Evolutionary conservation across 1,140 invertebrate genomes (phyloP).

Genomic region (Philotrypesis tridentata): DNA sequence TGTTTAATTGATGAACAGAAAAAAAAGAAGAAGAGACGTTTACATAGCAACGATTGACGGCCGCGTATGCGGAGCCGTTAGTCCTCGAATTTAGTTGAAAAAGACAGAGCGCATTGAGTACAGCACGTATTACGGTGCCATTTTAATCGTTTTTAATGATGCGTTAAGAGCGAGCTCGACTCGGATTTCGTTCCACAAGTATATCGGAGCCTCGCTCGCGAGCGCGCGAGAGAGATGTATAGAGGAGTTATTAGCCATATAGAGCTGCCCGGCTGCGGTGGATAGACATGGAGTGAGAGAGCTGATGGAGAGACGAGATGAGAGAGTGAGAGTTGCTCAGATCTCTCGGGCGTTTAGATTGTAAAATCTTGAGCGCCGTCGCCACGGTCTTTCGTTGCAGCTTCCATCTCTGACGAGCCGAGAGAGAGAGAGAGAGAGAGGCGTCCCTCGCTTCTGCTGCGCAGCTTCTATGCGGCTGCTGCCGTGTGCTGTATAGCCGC

Average conservation of each 20-base stretch:
- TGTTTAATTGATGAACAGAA: too few relatives aligned
- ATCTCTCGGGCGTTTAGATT: not conserved
- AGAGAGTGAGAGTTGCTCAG: not conserved
- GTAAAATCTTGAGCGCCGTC: not conserved
- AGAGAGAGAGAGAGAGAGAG: too few relatives aligned
- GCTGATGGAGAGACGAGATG: too few relatives aligned
- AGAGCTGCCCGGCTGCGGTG: not conserved
- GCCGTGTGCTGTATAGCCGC: too few relatives aligned
- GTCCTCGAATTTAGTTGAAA: not conserved
- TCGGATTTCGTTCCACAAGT: not conserved
- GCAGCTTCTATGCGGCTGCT: too few relatives aligned
- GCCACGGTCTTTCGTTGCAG: not conserved
- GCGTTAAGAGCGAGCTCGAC: not conserved
- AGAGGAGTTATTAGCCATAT: not conserved
- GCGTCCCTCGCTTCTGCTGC: too few relatives aligned
- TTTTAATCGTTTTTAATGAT: slow-evolving; percentile 5
- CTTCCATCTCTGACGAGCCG: not conserved
- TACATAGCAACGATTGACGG: too few relatives aligned
- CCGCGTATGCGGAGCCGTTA: not conserved
- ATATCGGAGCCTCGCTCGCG: not conserved
- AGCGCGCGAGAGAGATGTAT: not conserved
- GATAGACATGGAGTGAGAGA: not conserved
- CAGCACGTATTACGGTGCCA: not conserved
- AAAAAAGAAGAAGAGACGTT: too few relatives aligned
- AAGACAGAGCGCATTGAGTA: not conserved